Conservation (phyloP, 2,888 invertebrate genomes). For the Tuta absoluta region DNA sequence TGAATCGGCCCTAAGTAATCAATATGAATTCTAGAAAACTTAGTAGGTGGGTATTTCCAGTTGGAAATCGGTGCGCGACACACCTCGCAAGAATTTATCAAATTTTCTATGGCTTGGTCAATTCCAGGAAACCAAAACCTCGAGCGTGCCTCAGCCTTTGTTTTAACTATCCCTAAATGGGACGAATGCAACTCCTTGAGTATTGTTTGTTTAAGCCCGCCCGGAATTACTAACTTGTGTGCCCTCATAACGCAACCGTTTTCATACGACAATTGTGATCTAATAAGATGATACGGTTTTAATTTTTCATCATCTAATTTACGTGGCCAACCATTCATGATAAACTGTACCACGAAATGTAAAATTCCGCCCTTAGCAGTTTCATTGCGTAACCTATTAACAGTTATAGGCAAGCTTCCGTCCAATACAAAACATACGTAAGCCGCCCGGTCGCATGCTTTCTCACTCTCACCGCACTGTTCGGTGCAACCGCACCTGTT, state of each 20-base stretch:
- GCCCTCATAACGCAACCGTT: conserved; percentile 33
- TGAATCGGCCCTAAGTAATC: conserved; percentile 37
- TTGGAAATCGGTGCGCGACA: conserved; percentile 26
- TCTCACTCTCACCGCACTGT: too few relatives aligned
- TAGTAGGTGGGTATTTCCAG: conserved; percentile 17
- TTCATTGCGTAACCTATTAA: conserved; percentile 24
- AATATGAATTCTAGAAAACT: conserved; percentile 29
- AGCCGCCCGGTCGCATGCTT: too few relatives aligned
- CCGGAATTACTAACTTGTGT: conserved; percentile 32
- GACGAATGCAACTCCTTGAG: neutral
- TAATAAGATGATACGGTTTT: conserved; percentile 31
- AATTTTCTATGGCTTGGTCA: conserved; percentile 26
- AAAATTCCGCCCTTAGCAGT: conserved; percentile 29
- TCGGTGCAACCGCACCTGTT: too few relatives aligned
- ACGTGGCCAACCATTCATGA: conserved; percentile 32
- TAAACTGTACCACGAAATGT: conserved; percentile 26
- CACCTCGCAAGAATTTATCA: conserved; percentile 24
- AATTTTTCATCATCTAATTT: conserved; percentile 27
- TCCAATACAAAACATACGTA: too few relatives aligned
- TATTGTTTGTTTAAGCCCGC: neutral
- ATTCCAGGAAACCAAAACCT: conserved; percentile 32
- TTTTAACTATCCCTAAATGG: conserved; percentile 31
- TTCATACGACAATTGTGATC: conserved; percentile 28
- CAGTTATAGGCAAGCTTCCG: too few relatives aligned
- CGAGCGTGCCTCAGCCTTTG: conserved; percentile 27